Evolutionary conservation across 1,140 invertebrate genomes (phyloP).

Genomic region (Drosophila busckii): DNA sequence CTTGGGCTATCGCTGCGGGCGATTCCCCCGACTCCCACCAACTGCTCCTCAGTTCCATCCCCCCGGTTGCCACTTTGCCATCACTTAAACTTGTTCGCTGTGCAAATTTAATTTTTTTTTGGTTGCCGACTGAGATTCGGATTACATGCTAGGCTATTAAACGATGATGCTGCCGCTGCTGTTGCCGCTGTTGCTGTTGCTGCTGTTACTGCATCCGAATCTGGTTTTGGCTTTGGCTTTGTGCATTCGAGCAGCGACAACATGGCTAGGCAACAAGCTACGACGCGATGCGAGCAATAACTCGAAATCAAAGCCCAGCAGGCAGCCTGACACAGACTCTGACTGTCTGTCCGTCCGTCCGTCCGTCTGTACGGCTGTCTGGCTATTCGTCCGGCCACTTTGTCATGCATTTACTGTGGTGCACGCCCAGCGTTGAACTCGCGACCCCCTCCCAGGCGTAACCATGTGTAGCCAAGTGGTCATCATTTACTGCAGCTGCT

Average conservation of each 20-base stretch:
- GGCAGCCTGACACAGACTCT: constrained; percentile 24
- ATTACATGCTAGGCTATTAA: constrained; percentile 54
- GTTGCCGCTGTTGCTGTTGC: constrained; percentile 8
- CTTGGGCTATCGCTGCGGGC: background rate
- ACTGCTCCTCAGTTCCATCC: background rate
- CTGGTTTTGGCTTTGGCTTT: background rate
- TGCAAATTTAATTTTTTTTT: constrained; percentile 72
- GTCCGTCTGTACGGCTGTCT: background rate
- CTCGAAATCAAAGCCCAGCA: constrained; percentile 69
- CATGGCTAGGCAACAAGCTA: constrained; percentile 16
- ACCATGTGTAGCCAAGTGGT: constrained; percentile 34
- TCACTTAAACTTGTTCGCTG: constrained; percentile 71
- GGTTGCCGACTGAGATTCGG: constrained; percentile 64
- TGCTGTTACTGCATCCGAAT: constrained; percentile 11
- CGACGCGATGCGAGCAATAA: constrained; percentile 43
- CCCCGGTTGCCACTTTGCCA: constrained; percentile 5
- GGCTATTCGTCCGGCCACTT: constrained; percentile 36
- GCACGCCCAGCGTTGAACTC: constrained; percentile 3
- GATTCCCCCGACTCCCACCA: too few species aligned
- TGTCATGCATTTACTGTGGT: constrained; percentile 45
- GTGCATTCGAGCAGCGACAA: constrained; percentile 11
- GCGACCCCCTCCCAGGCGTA: constrained; percentile 1
- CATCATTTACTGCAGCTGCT: constrained; percentile 70
- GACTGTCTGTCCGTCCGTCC: constrained; percentile 12
- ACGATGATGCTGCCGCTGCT: constrained; percentile 10